These are phyloP conservation scores for Danionella cerebrum DNA, from an alignment of 2,113 vertebrate species.

Conservation along the genomic window DNA sequence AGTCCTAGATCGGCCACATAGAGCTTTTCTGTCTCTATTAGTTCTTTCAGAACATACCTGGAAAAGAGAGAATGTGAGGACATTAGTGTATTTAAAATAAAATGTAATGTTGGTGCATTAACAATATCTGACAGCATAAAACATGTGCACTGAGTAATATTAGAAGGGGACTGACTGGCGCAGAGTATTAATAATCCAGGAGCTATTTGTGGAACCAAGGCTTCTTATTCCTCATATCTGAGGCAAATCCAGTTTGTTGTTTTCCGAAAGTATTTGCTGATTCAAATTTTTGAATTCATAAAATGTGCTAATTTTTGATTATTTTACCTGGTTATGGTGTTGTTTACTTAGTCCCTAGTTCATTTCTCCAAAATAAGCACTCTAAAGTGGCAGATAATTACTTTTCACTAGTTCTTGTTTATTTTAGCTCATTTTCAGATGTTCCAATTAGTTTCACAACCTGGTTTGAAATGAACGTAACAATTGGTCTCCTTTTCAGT, in stretches of 20 bases:
- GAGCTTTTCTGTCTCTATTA: slow-evolving; percentile 84
- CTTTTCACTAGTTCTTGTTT: too few relatives aligned
- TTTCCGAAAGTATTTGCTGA: neutral
- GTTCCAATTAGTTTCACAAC: too few relatives aligned
- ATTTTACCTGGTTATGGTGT: too few relatives aligned
- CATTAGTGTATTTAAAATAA: neutral
- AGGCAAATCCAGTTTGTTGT: neutral
- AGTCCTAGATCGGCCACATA: slow-evolving; percentile 81
- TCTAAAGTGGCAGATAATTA: too few relatives aligned
- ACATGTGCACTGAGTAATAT: neutral
- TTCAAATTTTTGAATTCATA: too few relatives aligned
- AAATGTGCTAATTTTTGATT: too few relatives aligned
- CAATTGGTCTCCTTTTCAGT: too few relatives aligned
- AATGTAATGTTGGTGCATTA: neutral
- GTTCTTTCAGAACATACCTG: slow-evolving; percentile 85
- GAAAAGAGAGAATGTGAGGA: slow-evolving; percentile 3
- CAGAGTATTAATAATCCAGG: neutral
- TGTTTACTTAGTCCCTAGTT: too few relatives aligned
- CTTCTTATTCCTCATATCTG: neutral
- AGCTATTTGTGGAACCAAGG: neutral
- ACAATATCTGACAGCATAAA: neutral
- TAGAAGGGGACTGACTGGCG: neutral
- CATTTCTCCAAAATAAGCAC: too few relatives aligned
- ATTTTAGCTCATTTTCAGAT: too few relatives aligned
- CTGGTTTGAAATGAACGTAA: too few relatives aligned